phyloP scores from a whole-genome alignment of 2,797 vertebrate species.

The Oceanodroma leucorhoa region DNA sequence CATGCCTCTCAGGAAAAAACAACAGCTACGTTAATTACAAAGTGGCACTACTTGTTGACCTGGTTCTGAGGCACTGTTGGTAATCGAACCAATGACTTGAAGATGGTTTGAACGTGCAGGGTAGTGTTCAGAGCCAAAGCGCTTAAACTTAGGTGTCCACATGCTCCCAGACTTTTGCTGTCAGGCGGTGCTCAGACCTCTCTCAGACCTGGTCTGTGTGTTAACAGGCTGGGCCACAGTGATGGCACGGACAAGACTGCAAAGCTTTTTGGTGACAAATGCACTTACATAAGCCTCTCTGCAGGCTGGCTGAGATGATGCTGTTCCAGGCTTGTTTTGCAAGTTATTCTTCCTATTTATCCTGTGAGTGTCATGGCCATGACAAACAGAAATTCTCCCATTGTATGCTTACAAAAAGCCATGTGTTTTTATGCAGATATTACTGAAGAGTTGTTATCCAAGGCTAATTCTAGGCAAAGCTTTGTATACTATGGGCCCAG shows the following conservation, averaged over 20 bases:
- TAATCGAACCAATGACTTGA: background rate
- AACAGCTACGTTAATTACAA: background rate
- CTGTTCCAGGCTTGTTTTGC: background rate
- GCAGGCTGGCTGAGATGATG: background rate
- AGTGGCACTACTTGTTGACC: background rate
- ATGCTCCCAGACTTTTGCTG: background rate
- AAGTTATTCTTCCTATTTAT: background rate
- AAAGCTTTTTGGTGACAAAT: background rate
- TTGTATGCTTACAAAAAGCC: background rate
- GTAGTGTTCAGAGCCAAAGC: background rate
- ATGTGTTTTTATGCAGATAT: background rate
- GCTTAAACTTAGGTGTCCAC: background rate
- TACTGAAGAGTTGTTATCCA: background rate
- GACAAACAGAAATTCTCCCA: background rate
- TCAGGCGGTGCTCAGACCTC: background rate
- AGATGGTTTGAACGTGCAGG: background rate
- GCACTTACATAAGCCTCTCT: background rate
- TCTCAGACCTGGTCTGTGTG: background rate
- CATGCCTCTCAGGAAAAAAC: background rate
- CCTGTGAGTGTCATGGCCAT: background rate
- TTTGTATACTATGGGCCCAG: background rate
- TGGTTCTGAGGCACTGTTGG: background rate
- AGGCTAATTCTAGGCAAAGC: background rate
- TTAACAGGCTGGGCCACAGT: background rate
- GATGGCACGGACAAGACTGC: too few relatives aligned